Conservation (phyloP, 2,113 vertebrate species). For the Zapus hudsonius region DNA sequence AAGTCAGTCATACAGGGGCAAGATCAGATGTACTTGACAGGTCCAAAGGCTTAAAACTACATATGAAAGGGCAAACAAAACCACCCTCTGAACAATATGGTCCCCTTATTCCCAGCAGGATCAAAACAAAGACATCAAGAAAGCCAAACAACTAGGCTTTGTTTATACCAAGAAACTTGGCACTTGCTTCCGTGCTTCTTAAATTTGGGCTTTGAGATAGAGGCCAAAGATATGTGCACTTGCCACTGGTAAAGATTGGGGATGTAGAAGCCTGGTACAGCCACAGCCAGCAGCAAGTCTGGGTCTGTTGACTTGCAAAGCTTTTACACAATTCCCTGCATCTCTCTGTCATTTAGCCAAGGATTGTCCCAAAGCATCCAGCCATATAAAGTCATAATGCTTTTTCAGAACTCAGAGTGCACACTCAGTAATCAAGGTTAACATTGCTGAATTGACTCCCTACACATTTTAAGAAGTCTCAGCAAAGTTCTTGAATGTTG, state of each 20-base stretch:
- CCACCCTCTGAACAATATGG: neutral
- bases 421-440: neutral
- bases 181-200: neutral
- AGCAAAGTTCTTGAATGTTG: conserved; percentile 11
- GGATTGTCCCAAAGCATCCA: neutral
- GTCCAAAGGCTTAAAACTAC: neutral
- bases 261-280: neutral
- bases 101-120: neutral
- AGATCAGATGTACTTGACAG: neutral
- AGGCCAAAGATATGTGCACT: neutral
- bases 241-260: neutral
- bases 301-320: neutral
- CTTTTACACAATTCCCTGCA: neutral
- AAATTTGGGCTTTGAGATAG: neutral
- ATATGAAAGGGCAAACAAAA: neutral
- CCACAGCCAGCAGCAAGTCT: neutral
- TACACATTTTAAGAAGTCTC: conserved; percentile 41
- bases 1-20: neutral
- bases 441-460: neutral
- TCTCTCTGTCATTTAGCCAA: neutral
- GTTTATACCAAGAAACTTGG: neutral
- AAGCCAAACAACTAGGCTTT: neutral
- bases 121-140: neutral
- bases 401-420: neutral
- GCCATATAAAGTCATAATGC: neutral